phyloP scores from a whole-genome alignment of 2,797 vertebrate species.

The Chelon auratus region DNA sequence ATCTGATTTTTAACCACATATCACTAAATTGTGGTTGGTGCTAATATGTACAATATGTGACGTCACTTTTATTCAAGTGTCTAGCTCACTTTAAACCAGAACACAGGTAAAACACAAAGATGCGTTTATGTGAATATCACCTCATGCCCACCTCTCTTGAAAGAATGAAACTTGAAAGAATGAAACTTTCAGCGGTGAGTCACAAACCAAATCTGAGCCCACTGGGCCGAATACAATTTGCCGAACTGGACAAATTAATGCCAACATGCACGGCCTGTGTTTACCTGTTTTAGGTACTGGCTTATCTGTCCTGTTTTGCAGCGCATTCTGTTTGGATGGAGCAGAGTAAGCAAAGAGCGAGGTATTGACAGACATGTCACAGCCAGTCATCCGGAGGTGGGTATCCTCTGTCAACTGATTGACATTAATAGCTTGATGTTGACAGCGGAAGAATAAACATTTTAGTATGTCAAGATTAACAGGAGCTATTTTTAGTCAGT shows the following conservation, averaged over 20 bases:
- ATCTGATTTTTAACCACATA: no score
- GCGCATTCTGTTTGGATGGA: constrained; percentile 38
- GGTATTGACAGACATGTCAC: constrained; percentile 34
- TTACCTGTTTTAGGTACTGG: constrained; percentile 21
- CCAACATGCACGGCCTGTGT: constrained; percentile 14
- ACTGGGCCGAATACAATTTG: constrained; percentile 11
- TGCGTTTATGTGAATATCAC: no score
- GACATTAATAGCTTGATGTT: constrained; percentile 32
- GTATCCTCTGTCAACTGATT: constrained; percentile 27
- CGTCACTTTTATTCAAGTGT: no score
- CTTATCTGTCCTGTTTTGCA: constrained; percentile 42
- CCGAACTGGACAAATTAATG: constrained; percentile 6
- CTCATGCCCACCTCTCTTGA: no score
- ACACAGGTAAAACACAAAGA: no score
- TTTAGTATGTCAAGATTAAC: constrained; percentile 16
- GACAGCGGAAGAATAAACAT: constrained; percentile 32
- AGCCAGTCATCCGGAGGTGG: no score
- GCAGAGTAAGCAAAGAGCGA: constrained; percentile 11
- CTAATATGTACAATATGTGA: no score
- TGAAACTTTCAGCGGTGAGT: constrained; percentile 6
- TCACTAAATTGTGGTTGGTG: no score
- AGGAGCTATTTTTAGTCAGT: background rate
- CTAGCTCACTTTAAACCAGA: no score
- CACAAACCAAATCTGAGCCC: constrained; percentile 14
- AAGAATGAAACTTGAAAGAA: background rate